Evolutionary conservation across 30 jellyfish, hydroid and myxozoan genomes (phyloP).

Genomic region (Cassiopea andromeda): DNA sequence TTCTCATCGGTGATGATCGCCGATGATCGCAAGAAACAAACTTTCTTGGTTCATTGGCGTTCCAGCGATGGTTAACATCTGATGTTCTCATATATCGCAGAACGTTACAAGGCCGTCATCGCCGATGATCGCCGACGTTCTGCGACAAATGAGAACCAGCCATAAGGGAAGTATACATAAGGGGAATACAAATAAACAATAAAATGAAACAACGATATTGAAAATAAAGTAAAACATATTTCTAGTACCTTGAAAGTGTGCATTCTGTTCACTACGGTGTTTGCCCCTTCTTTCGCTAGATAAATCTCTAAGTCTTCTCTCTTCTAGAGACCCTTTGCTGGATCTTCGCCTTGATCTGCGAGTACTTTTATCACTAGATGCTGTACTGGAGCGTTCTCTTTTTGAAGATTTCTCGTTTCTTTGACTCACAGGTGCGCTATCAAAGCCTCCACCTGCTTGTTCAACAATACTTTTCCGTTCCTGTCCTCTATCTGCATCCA

Average conservation of each 20-base stretch:
- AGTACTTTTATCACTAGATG: not conserved
- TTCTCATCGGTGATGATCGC: too few relatives aligned
- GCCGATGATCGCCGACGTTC: too few relatives aligned
- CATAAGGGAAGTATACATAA: not conserved
- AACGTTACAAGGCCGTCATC: too few relatives aligned
- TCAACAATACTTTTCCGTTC: not conserved
- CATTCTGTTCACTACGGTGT: not conserved
- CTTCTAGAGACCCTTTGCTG: constrained; percentile 24
- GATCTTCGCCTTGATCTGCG: constrained; percentile 5
- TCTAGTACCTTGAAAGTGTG: constrained; percentile 30
- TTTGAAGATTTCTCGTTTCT: not conserved
- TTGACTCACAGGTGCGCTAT: not conserved
- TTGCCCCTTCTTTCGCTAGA: not conserved
- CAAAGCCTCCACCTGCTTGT: not conserved
- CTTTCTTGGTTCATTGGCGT: too few relatives aligned
- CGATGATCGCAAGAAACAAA: too few relatives aligned
- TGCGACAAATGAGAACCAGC: too few relatives aligned
- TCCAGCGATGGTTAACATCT: too few relatives aligned
- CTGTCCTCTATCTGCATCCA: not conserved
- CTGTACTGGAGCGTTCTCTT: not conserved
- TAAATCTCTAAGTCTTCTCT: not conserved
- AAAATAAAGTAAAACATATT: not conserved
- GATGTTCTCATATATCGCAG: too few relatives aligned
- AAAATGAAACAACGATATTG: not conserved
- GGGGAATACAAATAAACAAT: not conserved